Evolutionary conservation across 1,140 invertebrate genomes (phyloP), one percentile per base, ranked within the genome.

Genomic region (Ceratina calcarata): DNA sequence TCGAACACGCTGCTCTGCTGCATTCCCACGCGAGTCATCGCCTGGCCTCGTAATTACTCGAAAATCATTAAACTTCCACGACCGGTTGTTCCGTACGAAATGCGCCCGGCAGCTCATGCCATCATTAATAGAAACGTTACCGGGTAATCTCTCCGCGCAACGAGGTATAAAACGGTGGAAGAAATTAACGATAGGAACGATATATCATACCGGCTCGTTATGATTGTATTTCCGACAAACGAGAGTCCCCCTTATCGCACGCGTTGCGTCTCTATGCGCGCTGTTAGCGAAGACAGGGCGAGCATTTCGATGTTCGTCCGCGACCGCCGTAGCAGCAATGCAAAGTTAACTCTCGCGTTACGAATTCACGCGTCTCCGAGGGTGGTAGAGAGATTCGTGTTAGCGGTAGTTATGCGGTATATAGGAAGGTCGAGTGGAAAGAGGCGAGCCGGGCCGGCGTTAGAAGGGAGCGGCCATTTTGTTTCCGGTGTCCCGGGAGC

Each of bases 401-500:
- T 22, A 58, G 57, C 51, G 49, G 76, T 49, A 45, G 57, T 53
- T 49, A 45, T 45, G 7, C 37, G 51, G 67, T 71, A 80, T 82
- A 60, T 75, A 66, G 82, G 62, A 58, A 81, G 61, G 57, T 60
- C 24, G 60, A 62, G 70, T 84, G 83, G 82, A 79, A 76, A 73
- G 82, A 71, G 67, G 82, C 79, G 71, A 84, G 83, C 55, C 70
- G 81, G 76, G 76, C 37, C 37, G 37, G 37, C 37, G 37, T 45
- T 69, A 80, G 81, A 84, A 80, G 81, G 76, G 68, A 79, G 85
- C 57, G 89, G 91, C 91, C 91, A 92, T 92, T 91, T 92, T 89
- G 90, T 88, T 92, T 93, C 91, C 91, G 91, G 89, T 92, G 91
- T 92, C 91, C 90, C 90, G 90, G 89, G 89, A 89, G 87, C 86